Conservation (phyloP, 2,888 invertebrate species). For the Ceramica pisi region DNA sequence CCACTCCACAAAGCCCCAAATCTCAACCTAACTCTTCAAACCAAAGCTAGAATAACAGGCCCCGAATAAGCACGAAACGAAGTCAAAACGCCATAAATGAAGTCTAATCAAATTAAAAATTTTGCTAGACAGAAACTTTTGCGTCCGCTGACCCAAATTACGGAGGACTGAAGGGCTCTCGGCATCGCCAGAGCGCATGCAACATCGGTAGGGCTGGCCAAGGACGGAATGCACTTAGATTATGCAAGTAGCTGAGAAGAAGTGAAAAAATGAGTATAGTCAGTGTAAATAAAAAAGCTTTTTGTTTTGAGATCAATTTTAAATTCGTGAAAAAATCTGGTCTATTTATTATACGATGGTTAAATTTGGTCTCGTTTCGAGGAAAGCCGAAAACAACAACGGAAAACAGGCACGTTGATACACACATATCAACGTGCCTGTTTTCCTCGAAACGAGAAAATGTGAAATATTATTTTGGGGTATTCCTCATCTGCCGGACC, state of each 20-base stretch:
- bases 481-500: too few relatives aligned
- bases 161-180: conserved; percentile 76
- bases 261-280: too few relatives aligned
- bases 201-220: conserved; percentile 76
- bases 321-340: too few relatives aligned
- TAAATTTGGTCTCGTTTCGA: too few relatives aligned
- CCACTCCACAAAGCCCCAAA: conserved; percentile 7
- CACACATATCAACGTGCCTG: too few relatives aligned
- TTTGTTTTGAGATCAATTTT: not conserved
- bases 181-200: conserved; percentile 79
- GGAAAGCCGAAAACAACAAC: too few relatives aligned
- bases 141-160: conserved; percentile 84
- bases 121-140: conserved; percentile 78
- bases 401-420: too few relatives aligned
- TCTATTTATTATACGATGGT: too few relatives aligned
- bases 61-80: conserved; percentile 38
- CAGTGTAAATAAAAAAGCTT: too few relatives aligned
- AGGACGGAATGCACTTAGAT: not conserved
- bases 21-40: conserved; percentile 9
- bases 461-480: too few relatives aligned
- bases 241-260: not conserved
- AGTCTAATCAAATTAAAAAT: conserved; percentile 79
- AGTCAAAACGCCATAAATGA: conserved; percentile 63
- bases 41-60: conserved; percentile 39
- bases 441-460: too few relatives aligned